phyloP scores from a whole-genome alignment of 2,113 vertebrate species.

The Camelus dromedarius region DNA sequence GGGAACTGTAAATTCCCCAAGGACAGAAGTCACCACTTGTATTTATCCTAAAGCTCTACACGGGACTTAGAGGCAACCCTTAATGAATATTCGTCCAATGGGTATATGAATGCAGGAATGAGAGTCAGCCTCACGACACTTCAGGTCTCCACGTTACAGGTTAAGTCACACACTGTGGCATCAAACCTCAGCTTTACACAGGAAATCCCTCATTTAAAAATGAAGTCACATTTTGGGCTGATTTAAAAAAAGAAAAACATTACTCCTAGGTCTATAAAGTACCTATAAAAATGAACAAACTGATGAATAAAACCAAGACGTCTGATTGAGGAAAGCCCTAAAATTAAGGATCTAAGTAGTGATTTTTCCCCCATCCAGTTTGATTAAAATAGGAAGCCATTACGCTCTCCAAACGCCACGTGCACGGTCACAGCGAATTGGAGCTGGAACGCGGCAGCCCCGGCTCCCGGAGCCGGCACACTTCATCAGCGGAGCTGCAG shows the following conservation, averaged over 20 bases:
- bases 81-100: background rate
- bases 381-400: background rate
- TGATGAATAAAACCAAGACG: constrained; percentile 15
- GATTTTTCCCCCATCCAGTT: no score
- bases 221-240: background rate
- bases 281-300: constrained; percentile 11
- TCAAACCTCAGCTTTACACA: constrained; percentile 1
- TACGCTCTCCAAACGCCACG: background rate
- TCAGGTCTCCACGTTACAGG: background rate
- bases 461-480: constrained; percentile 44
- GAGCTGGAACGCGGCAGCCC: background rate
- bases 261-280: background rate
- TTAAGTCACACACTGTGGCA: background rate
- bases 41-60: background rate
- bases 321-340: constrained; percentile 12
- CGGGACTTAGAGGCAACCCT: background rate
- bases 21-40: background rate
- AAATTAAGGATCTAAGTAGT: background rate
- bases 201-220: constrained; percentile 10
- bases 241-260: background rate
- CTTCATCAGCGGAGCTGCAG: constrained; percentile 42
- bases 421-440: background rate
- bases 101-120: background rate
- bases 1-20: background rate
- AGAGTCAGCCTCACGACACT: background rate